Evolutionary conservation across 2,797 vertebrate species (phyloP).

Genomic region (Neosilurus mollespiculum): DNA sequence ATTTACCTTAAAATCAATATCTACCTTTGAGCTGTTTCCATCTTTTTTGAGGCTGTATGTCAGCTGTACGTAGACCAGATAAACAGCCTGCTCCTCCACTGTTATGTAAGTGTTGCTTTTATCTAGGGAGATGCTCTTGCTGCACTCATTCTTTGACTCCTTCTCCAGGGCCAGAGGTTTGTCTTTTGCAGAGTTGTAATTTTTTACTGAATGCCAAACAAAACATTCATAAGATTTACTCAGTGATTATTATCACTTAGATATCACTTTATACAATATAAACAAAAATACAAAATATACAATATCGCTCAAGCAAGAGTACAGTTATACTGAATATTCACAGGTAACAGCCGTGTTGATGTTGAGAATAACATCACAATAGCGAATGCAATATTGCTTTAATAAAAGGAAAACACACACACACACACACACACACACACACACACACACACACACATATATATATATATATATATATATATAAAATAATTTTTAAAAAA

Average conservation of each 20-base stretch:
- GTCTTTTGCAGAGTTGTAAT: neutral
- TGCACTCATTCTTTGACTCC: neutral
- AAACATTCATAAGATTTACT: neutral
- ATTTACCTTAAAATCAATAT: conserved; percentile 21
- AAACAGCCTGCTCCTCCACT: conserved; percentile 40
- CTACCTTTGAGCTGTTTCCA: neutral
- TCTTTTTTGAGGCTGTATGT: conserved; percentile 21
- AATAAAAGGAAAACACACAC: no score
- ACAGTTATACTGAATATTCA: no score
- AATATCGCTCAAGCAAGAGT: no score
- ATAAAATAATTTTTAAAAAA: no score
- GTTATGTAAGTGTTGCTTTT: conserved; percentile 15
- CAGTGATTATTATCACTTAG: neutral
- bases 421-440: no score
- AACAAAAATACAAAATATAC: no score
- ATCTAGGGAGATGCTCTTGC: neutral
- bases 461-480: no score
- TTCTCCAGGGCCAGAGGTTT: conserved; percentile 21
- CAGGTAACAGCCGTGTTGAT: neutral
- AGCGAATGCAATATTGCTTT: neutral
- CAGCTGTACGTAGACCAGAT: conserved; percentile 48
- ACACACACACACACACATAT: no score
- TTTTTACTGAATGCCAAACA: conserved; percentile 1
- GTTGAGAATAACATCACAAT: neutral
- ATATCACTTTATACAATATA: neutral